These are phyloP conservation scores for Caenorhabditis sinica DNA, from an alignment of 2,888 invertebrate genomes.

Conservation along the genomic window DNA sequence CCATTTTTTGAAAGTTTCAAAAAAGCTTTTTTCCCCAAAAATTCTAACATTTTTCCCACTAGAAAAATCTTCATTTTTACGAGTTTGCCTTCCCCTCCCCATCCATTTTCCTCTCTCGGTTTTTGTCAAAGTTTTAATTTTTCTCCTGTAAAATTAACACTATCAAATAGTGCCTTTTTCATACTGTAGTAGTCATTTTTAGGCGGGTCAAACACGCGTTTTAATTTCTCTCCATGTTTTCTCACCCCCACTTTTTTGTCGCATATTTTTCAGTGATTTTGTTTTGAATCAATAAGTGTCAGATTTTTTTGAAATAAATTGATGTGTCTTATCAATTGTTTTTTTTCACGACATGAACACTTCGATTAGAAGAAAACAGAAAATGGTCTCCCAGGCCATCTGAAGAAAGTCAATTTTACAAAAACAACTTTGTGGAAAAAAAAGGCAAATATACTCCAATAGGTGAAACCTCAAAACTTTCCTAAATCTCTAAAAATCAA, in stretches of 20 bases:
- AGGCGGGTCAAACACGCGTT: conserved; percentile 61
- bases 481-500: too few relatives aligned
- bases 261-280: too few relatives aligned
- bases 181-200: conserved; percentile 26
- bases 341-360: background rate
- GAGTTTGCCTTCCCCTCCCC: conserved; percentile 27
- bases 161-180: conserved; percentile 34
- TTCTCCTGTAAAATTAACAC: conserved; percentile 4
- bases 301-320: background rate
- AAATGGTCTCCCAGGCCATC: too few relatives aligned
- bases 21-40: conserved; percentile 12
- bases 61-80: too few relatives aligned
- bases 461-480: too few relatives aligned
- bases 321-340: background rate
- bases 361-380: too few relatives aligned
- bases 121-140: conserved; percentile 22
- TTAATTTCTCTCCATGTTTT: conserved; percentile 11
- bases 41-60: background rate
- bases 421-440: too few relatives aligned
- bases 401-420: too few relatives aligned
- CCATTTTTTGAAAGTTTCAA: background rate
- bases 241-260: background rate
- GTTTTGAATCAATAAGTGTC: too few relatives aligned
- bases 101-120: conserved; percentile 40
- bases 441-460: too few relatives aligned